Evolutionary conservation across 2,113 vertebrate genomes (phyloP).

Genomic region (Nettapus auritus): DNA sequence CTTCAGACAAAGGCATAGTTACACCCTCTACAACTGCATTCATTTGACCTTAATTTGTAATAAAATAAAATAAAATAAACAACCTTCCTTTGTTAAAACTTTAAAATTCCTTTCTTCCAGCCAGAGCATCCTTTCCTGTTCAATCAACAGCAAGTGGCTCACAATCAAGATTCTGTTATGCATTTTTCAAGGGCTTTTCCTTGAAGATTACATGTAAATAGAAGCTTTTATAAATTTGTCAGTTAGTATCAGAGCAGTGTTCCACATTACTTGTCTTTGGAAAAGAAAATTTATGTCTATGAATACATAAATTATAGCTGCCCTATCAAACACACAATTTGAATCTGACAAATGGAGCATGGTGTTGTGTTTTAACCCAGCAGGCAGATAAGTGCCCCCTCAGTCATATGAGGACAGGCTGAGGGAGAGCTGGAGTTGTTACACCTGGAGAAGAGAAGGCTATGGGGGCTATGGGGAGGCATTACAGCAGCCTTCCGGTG

Average conservation of each 20-base stretch:
- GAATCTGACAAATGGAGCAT: neutral
- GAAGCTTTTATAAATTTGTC: neutral
- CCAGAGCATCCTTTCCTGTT: neutral
- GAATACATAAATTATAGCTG: neutral
- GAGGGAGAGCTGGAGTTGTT: neutral
- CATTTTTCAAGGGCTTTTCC: neutral
- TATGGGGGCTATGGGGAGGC: too few relatives aligned
- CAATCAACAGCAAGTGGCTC: neutral
- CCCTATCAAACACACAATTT: neutral
- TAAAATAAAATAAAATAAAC: too few relatives aligned
- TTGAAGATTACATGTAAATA: neutral
- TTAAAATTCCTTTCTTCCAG: neutral
- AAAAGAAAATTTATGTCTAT: too few relatives aligned
- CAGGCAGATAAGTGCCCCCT: neutral
- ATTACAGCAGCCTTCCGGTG: too few relatives aligned
- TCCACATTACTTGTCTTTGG: neutral
- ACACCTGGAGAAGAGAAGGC: neutral
- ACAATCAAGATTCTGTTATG: neutral
- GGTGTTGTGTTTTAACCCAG: neutral
- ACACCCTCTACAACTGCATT: too few relatives aligned
- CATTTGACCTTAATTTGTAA: neutral
- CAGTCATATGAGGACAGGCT: neutral
- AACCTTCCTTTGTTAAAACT: neutral
- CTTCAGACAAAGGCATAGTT: neutral
- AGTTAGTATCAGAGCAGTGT: neutral